Evolutionary conservation across 2,113 vertebrate species (phyloP).

Genomic region (Morone chrysops): DNA sequence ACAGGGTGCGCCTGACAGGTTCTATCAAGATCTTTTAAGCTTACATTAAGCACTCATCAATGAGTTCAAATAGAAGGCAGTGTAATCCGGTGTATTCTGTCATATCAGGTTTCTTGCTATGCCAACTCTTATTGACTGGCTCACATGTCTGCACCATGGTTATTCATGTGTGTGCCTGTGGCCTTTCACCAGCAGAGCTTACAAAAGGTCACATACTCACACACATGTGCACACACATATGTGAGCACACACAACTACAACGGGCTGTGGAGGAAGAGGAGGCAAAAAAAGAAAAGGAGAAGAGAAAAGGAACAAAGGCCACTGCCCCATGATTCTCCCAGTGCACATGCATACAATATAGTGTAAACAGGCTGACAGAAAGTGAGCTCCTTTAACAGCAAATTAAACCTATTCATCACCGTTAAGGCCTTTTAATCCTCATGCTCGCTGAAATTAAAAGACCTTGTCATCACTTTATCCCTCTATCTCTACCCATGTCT

Average conservation of each 20-base stretch:
- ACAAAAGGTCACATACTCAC: conserved; percentile 66
- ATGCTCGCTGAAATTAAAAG: conserved; percentile 57
- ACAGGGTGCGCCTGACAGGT: conserved; percentile 31
- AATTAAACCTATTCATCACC: conserved; percentile 81
- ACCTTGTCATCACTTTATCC: conserved; percentile 56
- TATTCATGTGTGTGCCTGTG: conserved; percentile 73
- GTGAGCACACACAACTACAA: conserved; percentile 9
- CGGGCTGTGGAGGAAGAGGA: conserved; percentile 32
- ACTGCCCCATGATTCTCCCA: conserved; percentile 19
- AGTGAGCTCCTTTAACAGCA: conserved; percentile 55
- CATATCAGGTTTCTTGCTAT: conserved; percentile 62
- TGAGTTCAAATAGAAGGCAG: conserved; percentile 4
- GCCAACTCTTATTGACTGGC: conserved; percentile 54
- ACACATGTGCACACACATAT: not conserved
- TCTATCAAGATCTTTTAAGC: conserved; percentile 19
- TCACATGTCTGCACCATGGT: conserved; percentile 62
- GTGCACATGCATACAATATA: conserved; percentile 14
- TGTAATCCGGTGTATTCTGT: conserved; percentile 42
- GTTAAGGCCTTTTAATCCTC: conserved; percentile 70
- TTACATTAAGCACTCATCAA: conserved; percentile 16
- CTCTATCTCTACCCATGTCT: conserved; percentile 44
- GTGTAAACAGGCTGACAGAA: conserved; percentile 51
- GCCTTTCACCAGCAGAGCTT: conserved; percentile 71
- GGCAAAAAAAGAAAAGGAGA: conserved; percentile 5
- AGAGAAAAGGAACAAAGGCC: conserved; percentile 42